Percentiles rank a stretch among this genome's conserved stretches.
Conservation (phyloP, 2,113 vertebrate species). For the Phalacrocorax carbo region DNA sequence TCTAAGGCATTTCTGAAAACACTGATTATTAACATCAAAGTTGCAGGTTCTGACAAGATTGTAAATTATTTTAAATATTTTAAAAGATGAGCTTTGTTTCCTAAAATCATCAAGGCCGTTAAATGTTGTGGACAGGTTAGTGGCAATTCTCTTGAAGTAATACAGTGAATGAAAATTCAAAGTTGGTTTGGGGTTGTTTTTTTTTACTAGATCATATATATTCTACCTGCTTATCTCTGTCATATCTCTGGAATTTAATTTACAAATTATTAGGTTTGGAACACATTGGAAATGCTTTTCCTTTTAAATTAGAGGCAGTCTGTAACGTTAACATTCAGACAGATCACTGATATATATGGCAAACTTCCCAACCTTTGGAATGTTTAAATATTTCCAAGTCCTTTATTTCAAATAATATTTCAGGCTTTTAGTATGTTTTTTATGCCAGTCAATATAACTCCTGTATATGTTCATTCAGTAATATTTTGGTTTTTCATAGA, state of each 20-base stretch:
- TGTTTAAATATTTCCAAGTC: neutral
- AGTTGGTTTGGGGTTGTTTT: too few relatives aligned
- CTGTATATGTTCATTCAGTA: neutral
- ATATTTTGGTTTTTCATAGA: neutral
- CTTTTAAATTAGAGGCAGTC: neutral
- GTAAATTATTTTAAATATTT: neutral
- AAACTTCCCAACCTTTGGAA: neutral
- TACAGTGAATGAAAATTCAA: neutral
- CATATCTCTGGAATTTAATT: neutral
- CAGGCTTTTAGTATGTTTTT: neutral
- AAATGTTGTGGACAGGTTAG: neutral
- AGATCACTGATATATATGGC: neutral
- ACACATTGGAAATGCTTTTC: neutral
- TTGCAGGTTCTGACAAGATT: neutral
- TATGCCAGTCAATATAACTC: neutral
- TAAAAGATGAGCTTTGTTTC: neutral
- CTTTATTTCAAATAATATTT: neutral
- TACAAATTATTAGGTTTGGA: neutral
- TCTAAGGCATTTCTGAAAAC: constrained; percentile 38
- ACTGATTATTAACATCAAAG: constrained; percentile 24
- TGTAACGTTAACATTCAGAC: neutral
- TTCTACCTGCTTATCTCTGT: neutral
- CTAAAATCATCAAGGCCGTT: neutral
- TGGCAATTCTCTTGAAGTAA: neutral
- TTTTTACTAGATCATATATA: neutral